These are phyloP conservation scores for Apotomis capreana DNA, from an alignment of 2,888 invertebrate genomes.

Conservation along the genomic window DNA sequence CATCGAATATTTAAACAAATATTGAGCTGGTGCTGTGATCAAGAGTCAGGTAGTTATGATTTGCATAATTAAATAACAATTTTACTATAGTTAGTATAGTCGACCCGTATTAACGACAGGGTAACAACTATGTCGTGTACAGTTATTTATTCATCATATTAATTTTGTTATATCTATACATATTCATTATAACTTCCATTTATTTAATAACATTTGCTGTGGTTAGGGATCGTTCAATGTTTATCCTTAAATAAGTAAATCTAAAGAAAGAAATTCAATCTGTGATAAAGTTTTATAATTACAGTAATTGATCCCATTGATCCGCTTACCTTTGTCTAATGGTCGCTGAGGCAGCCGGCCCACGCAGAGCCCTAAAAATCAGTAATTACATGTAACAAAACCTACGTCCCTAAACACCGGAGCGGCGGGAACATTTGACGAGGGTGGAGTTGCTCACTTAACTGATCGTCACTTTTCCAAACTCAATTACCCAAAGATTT, in stretches of 20 bases:
- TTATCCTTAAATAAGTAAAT: constrained; percentile 48
- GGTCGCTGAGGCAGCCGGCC: constrained; percentile 9
- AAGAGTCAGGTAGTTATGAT: constrained; percentile 13
- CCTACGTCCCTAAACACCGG: constrained; percentile 19
- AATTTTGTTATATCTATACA: constrained; percentile 28
- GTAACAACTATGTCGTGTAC: constrained; percentile 24
- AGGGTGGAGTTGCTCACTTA: constrained; percentile 42
- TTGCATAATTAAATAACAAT: constrained; percentile 33
- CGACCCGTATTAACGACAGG: constrained; percentile 20
- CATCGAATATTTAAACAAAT: constrained; percentile 13
- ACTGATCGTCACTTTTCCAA: constrained; percentile 38
- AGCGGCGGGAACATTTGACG: constrained; percentile 43
- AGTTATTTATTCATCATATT: constrained; percentile 14
- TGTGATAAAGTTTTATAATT: constrained; percentile 41
- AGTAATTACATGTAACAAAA: constrained; percentile 25
- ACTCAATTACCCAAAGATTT: constrained; percentile 8
- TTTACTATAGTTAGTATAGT: constrained; percentile 18
- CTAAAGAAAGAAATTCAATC: constrained; percentile 63
- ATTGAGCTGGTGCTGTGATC: constrained; percentile 30
- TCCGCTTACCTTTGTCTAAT: constrained; percentile 41
- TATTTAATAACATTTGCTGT: constrained; percentile 45
- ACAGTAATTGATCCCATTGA: constrained; percentile 41
- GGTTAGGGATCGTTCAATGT: constrained; percentile 50
- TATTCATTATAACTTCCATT: constrained; percentile 42
- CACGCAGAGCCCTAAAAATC: constrained; percentile 13